These are phyloP conservation scores for Drosophila oshimai DNA, from an alignment of 1,140 invertebrate genomes.

Conservation along the genomic window DNA sequence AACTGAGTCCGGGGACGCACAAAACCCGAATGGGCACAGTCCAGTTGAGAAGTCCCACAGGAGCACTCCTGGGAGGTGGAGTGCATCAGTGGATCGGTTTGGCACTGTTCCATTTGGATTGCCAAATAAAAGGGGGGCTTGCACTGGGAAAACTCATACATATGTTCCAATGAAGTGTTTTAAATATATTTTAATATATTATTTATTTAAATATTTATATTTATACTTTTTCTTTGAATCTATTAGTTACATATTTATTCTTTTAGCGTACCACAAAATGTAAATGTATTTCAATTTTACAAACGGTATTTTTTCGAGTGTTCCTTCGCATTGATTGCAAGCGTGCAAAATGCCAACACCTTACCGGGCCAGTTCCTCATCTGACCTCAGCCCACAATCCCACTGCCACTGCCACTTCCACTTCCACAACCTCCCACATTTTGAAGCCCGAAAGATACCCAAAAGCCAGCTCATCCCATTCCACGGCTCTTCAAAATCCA, in stretches of 20 bases:
- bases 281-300: too few species aligned
- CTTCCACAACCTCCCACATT: not conserved
- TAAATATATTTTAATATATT: too few species aligned
- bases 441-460: not conserved
- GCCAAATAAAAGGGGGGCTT: not conserved
- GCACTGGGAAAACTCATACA: not conserved
- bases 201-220: too few species aligned
- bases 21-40: conserved; percentile 4
- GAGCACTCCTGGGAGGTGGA: not conserved
- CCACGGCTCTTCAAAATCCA: conserved; percentile 33
- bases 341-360: conserved; percentile 73
- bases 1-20: conserved; percentile 38
- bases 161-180: too few species aligned
- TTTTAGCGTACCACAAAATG: too few species aligned
- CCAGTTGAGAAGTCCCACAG: not conserved
- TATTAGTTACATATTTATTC: too few species aligned
- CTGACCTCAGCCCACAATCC: not conserved
- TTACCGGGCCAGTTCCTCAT: conserved; percentile 17
- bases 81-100: conserved; percentile 19
- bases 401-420: too few species aligned
- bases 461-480: not conserved
- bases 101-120: conserved; percentile 2
- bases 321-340: conserved; percentile 46
- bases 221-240: too few species aligned
- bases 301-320: not conserved